These are phyloP conservation scores for Chloroclystis v-ata DNA, from an alignment of 2,888 invertebrate genomes.

Conservation along the genomic window DNA sequence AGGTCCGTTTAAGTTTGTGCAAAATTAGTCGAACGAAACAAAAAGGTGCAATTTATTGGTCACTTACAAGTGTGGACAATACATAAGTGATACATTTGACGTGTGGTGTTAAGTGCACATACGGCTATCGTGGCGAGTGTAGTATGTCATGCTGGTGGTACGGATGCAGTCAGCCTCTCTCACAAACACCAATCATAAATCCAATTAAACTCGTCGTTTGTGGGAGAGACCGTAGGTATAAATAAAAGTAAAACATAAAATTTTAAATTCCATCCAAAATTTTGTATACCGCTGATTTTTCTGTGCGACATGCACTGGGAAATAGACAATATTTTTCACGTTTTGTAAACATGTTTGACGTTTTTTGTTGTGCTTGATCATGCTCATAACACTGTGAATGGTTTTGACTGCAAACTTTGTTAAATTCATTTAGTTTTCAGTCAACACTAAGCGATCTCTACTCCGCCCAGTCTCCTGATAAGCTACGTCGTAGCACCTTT, in stretches of 20 bases:
- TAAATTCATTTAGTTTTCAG: too few relatives aligned
- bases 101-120: conserved; percentile 46
- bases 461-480: background rate
- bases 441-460: too few relatives aligned
- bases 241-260: conserved; percentile 51
- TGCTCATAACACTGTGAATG: conserved; percentile 50
- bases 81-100: conserved; percentile 23
- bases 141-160: conserved; percentile 72
- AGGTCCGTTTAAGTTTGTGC: conserved; percentile 3
- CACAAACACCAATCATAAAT: conserved; percentile 46
- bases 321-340: conserved; percentile 29
- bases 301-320: conserved; percentile 73
- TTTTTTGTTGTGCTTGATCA: conserved; percentile 42
- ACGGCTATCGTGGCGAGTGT: conserved; percentile 45
- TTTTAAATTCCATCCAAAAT: conserved; percentile 47
- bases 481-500: conserved; percentile 9
- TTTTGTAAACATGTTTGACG: conserved; percentile 17
- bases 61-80: conserved; percentile 21
- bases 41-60: conserved; percentile 28
- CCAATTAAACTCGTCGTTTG: conserved; percentile 37
- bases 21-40: conserved; percentile 21
- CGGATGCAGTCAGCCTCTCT: conserved; percentile 69
- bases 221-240: conserved; percentile 41
- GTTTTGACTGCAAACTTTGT: conserved; percentile 47
- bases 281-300: conserved; percentile 55